phyloP scores from a whole-genome alignment of 2,797 vertebrate genomes.

The Amniataba percoides region DNA sequence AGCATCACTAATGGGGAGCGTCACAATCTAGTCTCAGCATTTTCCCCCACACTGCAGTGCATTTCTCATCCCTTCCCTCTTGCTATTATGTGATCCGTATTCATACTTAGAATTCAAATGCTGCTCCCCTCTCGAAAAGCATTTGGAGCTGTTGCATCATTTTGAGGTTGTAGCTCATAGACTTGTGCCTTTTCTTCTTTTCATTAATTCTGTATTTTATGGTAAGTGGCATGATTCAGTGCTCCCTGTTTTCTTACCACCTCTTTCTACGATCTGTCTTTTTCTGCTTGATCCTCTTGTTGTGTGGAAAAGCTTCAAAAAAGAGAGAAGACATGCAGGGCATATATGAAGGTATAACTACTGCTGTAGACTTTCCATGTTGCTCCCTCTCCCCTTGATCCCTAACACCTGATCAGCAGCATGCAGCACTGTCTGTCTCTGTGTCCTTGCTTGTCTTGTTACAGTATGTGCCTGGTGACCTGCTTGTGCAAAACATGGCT shows the following conservation, averaged over 20 bases:
- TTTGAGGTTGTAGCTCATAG: constrained; percentile 55
- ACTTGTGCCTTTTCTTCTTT: constrained; percentile 54
- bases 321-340: constrained; percentile 99
- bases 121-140: constrained; percentile 18
- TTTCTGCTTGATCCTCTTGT: constrained; percentile 75
- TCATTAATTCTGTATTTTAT: constrained; percentile 59
- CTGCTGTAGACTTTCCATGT: constrained; percentile 77
- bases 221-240: constrained; percentile 74
- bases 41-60: constrained; percentile 47
- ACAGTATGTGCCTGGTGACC: constrained; percentile 61
- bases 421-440: constrained; percentile 75
- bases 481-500: constrained; percentile 60
- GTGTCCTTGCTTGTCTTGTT: constrained; percentile 71
- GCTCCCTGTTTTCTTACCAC: constrained; percentile 67
- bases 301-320: constrained; percentile 95
- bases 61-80: constrained; percentile 50
- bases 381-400: constrained; percentile 75
- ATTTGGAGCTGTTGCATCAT: constrained; percentile 55
- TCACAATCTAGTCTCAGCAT: constrained; percentile 68
- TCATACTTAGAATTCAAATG: constrained; percentile 62
- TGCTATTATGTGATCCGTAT: constrained; percentile 68
- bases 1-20: constrained; percentile 74
- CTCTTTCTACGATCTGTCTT: constrained; percentile 71
- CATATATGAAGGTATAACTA: constrained; percentile 98
- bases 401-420: constrained; percentile 86